Evolutionary conservation across 2,113 vertebrate genomes (phyloP), one percentile per base, ranked within the genome.

Genomic region (Callocephalon fimbriatum): DNA sequence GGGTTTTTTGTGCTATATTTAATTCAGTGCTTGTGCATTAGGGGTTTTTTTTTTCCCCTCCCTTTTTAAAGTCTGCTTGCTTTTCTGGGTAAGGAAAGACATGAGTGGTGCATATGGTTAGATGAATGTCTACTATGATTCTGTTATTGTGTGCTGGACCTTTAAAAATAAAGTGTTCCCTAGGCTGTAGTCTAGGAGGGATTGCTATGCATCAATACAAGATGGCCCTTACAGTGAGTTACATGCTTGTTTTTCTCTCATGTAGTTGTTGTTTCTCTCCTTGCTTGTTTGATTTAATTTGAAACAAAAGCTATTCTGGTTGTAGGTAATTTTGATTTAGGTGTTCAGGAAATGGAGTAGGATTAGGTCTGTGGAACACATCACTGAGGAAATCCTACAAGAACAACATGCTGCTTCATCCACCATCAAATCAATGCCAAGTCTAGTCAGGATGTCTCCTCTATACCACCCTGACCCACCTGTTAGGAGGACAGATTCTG

Each of bases 271-370:
- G 40, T 86, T 95, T 83, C 26, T 90, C 44, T 94, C 38, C 42
- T 79, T 79, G 42, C 62, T 94, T 88, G 53, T 82, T 95, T 91
- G 44, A 86, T 91, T 92, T 93, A 78, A 85, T 95, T 89, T 85
- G 70, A 73, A 93, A 70, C 37, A 87, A 72, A 93, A 93, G 10
- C 38, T 58, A 32, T 89, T 72, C 67, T 85, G 47, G 27, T 75
- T 82, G 51, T 53, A 56, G 40, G 44, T 22, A 75, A 11, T 89
- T 92, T 93, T 87, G 20, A 75, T 81, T 76, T 61, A 85, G 35
- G 23, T 51, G 4, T 93, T 93, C 65, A 78, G 74, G 31, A 94
- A 85, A 90, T n/a, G 9, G 37, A 90, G 56, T 11, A 37, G n/a
- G 35, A 68, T 89, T 89, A 89, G 35, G 37, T 89, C 38, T 84